These are phyloP conservation scores for Oreamnos americanus DNA, from an alignment of 2,113 vertebrate species.

Conservation along the genomic window DNA sequence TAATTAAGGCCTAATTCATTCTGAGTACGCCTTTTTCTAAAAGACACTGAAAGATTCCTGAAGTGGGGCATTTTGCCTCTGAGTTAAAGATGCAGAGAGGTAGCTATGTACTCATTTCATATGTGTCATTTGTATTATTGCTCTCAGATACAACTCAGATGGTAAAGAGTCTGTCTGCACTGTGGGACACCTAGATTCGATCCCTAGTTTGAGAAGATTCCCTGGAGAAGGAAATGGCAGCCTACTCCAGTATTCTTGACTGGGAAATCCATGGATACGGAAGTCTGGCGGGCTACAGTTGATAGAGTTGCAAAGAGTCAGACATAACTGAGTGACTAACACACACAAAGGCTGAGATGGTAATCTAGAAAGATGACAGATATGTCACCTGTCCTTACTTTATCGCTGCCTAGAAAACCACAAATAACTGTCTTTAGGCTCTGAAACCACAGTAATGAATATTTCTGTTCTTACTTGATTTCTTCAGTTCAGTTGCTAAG, in stretches of 20 bases:
- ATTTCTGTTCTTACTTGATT: neutral
- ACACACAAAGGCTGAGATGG: neutral
- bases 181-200: neutral
- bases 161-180: neutral
- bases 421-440: neutral
- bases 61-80: neutral
- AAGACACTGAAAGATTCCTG: neutral
- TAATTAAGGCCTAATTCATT: neutral
- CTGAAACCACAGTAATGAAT: neutral
- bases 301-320: neutral
- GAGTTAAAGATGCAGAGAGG: neutral
- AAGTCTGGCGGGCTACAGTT: neutral
- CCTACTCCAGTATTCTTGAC: neutral
- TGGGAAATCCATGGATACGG: neutral
- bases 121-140: neutral
- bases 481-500: neutral
- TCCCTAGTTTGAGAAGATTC: neutral
- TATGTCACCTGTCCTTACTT: neutral
- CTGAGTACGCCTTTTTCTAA: neutral
- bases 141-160: neutral
- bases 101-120: neutral
- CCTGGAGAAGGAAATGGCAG: neutral
- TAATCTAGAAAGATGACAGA: neutral
- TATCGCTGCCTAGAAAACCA: neutral
- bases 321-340: neutral